Evolutionary conservation across 2,113 vertebrate species (phyloP).

Genomic region (Muntiacus reevesi): DNA sequence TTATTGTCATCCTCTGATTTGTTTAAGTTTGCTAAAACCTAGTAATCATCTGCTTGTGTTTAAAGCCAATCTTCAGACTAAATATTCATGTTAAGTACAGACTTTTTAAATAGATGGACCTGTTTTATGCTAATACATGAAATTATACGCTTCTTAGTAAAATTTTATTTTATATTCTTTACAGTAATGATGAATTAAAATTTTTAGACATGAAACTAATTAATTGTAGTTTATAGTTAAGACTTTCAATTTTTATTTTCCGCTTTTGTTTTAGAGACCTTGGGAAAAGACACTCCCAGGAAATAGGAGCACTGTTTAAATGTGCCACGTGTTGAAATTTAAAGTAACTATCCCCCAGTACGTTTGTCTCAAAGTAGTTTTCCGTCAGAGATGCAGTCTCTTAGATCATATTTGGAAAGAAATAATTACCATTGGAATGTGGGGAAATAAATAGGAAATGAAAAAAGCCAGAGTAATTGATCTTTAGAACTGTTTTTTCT

Average conservation of each 20-base stretch:
- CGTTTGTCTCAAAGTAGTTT: background rate
- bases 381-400: background rate
- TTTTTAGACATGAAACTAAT: background rate
- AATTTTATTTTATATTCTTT: constrained; percentile 34
- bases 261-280: constrained; percentile 11
- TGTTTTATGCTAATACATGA: constrained; percentile 45
- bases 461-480: background rate
- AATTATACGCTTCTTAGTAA: constrained; percentile 39
- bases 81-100: constrained; percentile 60
- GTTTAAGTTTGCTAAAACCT: constrained; percentile 59
- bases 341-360: background rate
- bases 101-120: constrained; percentile 58
- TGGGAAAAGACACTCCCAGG: background rate
- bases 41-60: constrained; percentile 47
- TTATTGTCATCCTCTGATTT: constrained; percentile 38
- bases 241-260: constrained; percentile 9
- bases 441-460: background rate
- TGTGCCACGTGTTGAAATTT: background rate
- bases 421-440: background rate
- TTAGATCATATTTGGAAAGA: background rate
- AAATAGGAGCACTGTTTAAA: background rate
- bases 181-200: constrained; percentile 27
- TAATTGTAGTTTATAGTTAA: constrained; percentile 28
- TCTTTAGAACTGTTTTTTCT: background rate
- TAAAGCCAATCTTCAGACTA: constrained; percentile 49